Evolutionary conservation across 2,113 vertebrate genomes (phyloP).

Genomic region (Amphiprion percula): DNA sequence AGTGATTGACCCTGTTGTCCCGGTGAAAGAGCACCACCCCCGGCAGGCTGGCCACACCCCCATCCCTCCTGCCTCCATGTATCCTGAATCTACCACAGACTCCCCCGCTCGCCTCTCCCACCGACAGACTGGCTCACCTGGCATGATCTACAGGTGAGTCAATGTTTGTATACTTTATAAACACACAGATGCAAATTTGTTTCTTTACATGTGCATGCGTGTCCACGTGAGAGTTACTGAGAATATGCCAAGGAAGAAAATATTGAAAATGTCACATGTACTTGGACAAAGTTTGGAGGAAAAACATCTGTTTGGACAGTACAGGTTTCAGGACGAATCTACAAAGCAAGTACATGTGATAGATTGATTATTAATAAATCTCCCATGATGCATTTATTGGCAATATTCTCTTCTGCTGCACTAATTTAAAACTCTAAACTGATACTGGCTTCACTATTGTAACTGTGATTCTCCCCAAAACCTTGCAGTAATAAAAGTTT

Average conservation of each 20-base stretch:
- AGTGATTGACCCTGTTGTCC: constrained; percentile 67
- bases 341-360: too few species aligned
- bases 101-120: constrained; percentile 97
- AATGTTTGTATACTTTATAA: not conserved
- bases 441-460: not conserved
- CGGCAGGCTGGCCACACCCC: constrained; percentile 80
- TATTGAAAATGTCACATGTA: too few species aligned
- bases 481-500: too few species aligned
- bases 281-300: too few species aligned
- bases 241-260: too few species aligned
- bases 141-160: constrained; percentile 99
- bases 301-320: too few species aligned
- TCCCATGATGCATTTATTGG: too few species aligned
- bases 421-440: not conserved
- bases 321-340: too few species aligned
- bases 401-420: too few species aligned
- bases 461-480: not conserved
- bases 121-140: constrained; percentile 96
- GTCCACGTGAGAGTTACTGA: not conserved
- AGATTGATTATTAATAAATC: too few species aligned
- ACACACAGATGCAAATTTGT: not conserved
- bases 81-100: constrained; percentile 99
- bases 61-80: constrained; percentile 91
- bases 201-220: not conserved
- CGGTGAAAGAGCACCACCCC: constrained; percentile 68